phyloP scores from a whole-genome alignment of 2,113 vertebrate genomes.

The Microcebus murinus region DNA sequence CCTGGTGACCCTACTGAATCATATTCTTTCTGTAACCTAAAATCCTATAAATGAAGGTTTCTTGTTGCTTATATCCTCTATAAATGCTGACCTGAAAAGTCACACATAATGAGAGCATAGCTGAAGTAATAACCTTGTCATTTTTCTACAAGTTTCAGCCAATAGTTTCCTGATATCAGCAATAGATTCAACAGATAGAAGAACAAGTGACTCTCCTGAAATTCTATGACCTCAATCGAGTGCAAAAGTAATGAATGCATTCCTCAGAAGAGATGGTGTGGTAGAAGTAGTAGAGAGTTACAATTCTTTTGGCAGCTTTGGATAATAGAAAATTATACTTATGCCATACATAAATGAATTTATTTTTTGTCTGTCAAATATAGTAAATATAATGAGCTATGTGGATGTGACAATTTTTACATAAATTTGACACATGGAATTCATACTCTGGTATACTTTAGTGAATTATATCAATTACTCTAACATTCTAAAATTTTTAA shows the following conservation, averaged over 20 bases:
- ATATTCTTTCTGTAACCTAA: background rate
- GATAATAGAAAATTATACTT: background rate
- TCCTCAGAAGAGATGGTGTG: background rate
- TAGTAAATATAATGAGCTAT: background rate
- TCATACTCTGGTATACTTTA: background rate
- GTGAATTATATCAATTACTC: background rate
- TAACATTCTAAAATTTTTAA: background rate
- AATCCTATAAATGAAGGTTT: background rate
- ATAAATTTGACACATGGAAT: background rate
- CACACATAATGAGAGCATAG: constrained; percentile 24
- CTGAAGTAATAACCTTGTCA: constrained; percentile 44
- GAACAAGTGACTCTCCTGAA: background rate
- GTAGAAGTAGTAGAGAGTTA: background rate
- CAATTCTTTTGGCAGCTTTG: background rate
- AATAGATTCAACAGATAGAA: constrained; percentile 17
- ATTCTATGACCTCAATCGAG: background rate
- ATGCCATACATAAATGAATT: background rate
- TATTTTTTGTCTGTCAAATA: background rate
- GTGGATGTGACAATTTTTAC: background rate
- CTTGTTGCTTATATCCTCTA: constrained; percentile 18
- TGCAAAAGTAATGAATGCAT: background rate
- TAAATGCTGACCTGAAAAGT: constrained; percentile 45
- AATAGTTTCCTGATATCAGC: constrained; percentile 47
- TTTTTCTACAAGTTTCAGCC: constrained; percentile 26
- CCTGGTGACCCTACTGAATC: background rate